Percentiles rank a stretch among this genome's conserved stretches.
Evolutionary conservation across 2,888 invertebrate genomes (phyloP).

Genomic region (Tachystola acroxantha): DNA sequence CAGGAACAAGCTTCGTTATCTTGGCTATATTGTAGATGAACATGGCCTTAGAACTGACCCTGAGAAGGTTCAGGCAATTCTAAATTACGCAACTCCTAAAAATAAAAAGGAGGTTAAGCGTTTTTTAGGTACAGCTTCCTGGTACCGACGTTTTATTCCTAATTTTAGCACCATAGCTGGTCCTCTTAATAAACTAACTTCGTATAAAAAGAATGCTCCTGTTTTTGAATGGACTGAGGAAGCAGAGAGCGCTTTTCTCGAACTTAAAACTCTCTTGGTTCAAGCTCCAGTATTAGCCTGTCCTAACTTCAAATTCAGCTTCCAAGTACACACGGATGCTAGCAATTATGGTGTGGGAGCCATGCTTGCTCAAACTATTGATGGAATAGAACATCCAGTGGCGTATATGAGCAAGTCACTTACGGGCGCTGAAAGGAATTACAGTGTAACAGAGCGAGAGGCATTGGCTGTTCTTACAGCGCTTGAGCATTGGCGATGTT

Average conservation of each 20-base stretch:
- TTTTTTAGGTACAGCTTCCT: constrained; percentile 4
- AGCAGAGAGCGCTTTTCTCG: background rate
- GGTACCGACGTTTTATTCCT: constrained; percentile 9
- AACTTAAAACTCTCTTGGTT: background rate
- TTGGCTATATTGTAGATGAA: background rate
- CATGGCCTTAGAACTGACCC: background rate
- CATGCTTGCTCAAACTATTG: no score
- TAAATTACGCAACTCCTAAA: background rate
- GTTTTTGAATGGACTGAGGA: background rate
- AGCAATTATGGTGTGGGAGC: background rate
- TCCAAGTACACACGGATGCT: background rate
- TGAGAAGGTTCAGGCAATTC: background rate
- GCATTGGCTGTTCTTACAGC: no score
- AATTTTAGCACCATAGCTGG: constrained; percentile 7
- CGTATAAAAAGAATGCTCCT: no score
- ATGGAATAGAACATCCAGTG: no score
- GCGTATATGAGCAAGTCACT: no score
- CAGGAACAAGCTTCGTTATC: background rate
- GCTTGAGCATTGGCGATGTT: no score
- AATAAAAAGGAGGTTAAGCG: background rate
- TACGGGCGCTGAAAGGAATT: no score
- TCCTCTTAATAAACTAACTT: no score
- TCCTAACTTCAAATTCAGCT: background rate
- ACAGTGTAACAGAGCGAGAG: no score
- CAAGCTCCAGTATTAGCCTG: background rate